Evolutionary conservation across 1,140 invertebrate genomes (phyloP), one percentile per base, ranked within the genome.

Genomic region (Pentalonia nigronervosa): DNA sequence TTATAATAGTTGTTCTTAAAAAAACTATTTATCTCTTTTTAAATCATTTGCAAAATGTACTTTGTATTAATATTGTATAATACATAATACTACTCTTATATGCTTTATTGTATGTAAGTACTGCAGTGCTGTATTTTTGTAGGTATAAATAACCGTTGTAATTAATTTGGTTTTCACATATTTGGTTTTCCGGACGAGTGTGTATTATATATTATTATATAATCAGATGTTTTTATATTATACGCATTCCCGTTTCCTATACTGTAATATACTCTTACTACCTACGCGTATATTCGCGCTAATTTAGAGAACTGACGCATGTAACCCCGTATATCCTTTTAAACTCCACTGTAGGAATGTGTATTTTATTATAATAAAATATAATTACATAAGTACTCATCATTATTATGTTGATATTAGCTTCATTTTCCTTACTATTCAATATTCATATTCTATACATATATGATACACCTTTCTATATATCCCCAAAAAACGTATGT

Each of bases 161-260:
- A 76, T 76, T 76, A 76, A 76, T 76, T 76, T n/a, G 60, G 60
- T 76, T 76, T 76, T 76, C 30, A 76, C 11, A 76, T 76, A 76
- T n/a, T 76, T 76, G 14, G 60, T 17, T 30, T n/a, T 76, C 30
- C n/a, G 60, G n/a, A 76, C 21, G 14, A 23, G 60, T 76, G 14
- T 76, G 17, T 6, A 53, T 53, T n/a, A 76, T n/a, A 76, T 41
- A 41, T 41, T 41, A 41, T 34, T n/a, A 76, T 76, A 76, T 11
- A 76, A 14, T 76, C 14, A 76, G 11, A 76, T 76, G n/a, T 76
- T 76, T 76, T 76, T 76, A 76, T 76, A 76, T 76, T 76, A 76
- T 76, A 76, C 60, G 3, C n/a, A n/a, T 76, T 17, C 30, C 14
- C 30, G 30, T n/a, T 76, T 76, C 60, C 60, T 17, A 7, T n/a